These are phyloP conservation scores for Zophobas morio DNA, from an alignment of 1,140 invertebrate species.

Conservation along the genomic window DNA sequence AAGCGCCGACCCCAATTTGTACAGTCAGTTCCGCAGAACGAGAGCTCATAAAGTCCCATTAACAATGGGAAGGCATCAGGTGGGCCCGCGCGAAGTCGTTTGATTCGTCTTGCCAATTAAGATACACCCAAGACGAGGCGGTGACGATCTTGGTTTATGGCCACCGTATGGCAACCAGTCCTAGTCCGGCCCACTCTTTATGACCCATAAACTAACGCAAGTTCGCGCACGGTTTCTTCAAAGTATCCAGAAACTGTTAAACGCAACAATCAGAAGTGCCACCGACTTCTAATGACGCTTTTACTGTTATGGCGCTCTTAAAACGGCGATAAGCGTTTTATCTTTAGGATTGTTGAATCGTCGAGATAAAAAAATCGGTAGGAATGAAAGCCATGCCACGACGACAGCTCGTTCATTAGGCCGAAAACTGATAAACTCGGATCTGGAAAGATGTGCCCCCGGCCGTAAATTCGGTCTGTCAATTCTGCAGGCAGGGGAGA, in stretches of 20 bases:
- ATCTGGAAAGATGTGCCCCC: constrained; percentile 11
- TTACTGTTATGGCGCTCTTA: constrained; percentile 14
- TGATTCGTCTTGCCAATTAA: constrained; percentile 56
- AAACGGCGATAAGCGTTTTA: background rate
- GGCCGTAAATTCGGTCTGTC: constrained; percentile 1
- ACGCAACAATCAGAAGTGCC: constrained; percentile 16
- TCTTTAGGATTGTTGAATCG: background rate
- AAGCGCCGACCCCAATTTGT: constrained; percentile 38
- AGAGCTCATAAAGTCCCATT: constrained; percentile 49
- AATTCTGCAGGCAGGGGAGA: background rate
- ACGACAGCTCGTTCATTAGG: constrained; percentile 35
- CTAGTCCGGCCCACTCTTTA: constrained; percentile 26
- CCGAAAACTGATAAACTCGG: constrained; percentile 13
- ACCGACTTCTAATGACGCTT: constrained; percentile 13
- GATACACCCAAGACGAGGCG: constrained; percentile 51
- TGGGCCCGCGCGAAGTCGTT: constrained; percentile 49
- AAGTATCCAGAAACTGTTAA: constrained; percentile 19
- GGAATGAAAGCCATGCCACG: background rate
- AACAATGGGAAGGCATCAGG: constrained; percentile 52
- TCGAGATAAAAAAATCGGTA: constrained; percentile 24
- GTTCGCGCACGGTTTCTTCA: constrained; percentile 11
- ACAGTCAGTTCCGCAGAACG: background rate
- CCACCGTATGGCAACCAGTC: constrained; percentile 24
- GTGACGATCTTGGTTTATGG: constrained; percentile 26
- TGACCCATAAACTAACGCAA: constrained; percentile 13